Base-by-base conservation (phyloP, 1,140 invertebrate genomes). In the Hermetia illucens region DNA sequence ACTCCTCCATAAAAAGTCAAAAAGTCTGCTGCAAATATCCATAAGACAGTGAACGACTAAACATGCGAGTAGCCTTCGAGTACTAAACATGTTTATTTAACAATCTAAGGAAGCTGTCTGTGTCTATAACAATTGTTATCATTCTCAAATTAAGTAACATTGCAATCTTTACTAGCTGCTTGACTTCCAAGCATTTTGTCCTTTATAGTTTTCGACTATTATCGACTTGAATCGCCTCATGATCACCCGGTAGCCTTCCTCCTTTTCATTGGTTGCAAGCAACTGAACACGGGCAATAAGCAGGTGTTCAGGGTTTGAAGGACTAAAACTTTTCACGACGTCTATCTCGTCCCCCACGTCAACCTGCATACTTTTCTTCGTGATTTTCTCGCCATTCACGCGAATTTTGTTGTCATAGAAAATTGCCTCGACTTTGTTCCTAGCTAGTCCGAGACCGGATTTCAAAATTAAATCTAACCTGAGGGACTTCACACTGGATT, bases 361-460 rank as follows among this genome's bases (percentile, higher is more conserved):
- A 0, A 79, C 64, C 46, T 58, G 48, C 2, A 51, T 48, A 46
- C 69, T 74, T 54, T 79, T 81, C 50, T 79, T 81, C 8, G 52
- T 39, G 2, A 75, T 44, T 51, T 77, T 75, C 24, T 68, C 48
- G 8, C 77, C 76, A 56, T 81, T 81, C 1, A 77, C 42, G 38
- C 75, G 61, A 29, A 80, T 63, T 50, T 69, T 73, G 44, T 69
- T 75, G 38, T 74, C 71, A 49, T 77, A 80, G 50, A 80, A 77
- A 18, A 66, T 50, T 5, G 58, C 55, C 47, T 80, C 76, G 3
- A 77, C 58, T 69, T 77, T 77, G 46, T 72, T 78, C 53, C 79
- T 70, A 19, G 76, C 66, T 36, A 79, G 63, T 29, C 68, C 67
- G n/a, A 82, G 53, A 10, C 69, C 74, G 35, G 64, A 63, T 61